Evolutionary conservation across 2,888 invertebrate species (phyloP), one percentile per base, ranked within the genome.

Genomic region (Clivina fossor): DNA sequence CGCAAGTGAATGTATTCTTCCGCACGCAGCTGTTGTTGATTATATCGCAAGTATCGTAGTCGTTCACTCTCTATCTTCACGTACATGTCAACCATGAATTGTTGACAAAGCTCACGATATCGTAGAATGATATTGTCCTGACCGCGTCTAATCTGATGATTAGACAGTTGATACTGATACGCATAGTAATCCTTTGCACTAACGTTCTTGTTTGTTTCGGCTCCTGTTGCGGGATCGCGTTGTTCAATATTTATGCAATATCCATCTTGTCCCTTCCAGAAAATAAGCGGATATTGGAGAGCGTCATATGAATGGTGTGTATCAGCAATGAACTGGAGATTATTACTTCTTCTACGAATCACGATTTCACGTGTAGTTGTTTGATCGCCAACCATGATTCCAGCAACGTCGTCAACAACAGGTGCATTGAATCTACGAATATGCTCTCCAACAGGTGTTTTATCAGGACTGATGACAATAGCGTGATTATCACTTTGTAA

Each of bases 1-100:
- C 69, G 62, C 48, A 74, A 51, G 61, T 75, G 68, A 51, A 69
- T 67, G 58, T 66, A 71, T 7, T 71, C 56, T 58, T 66, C 65
- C 41, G 65, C 37, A 20, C 63, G 58, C 49, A 69, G 56, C 44
- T 67, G 64, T 1, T 18, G 26, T 58, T 72, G 68, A 54, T 72
- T 68, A 2, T 59, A 63, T 30, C 67, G 61, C 22, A 69, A 58
- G 54, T 55, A 72, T 8, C 37, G 28, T 8, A 73, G 53, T n/a
- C n/a, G n/a, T n/a, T n/a, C n/a, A n/a, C n/a, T n/a, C n/a, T n/a
- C n/a, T n/a, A n/a, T n/a, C n/a, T n/a, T n/a, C n/a, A n/a, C n/a
- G n/a, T n/a, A n/a, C n/a, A n/a, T n/a, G n/a, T n/a, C n/a, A n/a
- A n/a, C n/a, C n/a, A n/a, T n/a, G n/a, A n/a, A n/a, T n/a, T n/a